These are phyloP conservation scores for Eupithecia dodoneata DNA, from an alignment of 2,888 invertebrate species.

Conservation along the genomic window DNA sequence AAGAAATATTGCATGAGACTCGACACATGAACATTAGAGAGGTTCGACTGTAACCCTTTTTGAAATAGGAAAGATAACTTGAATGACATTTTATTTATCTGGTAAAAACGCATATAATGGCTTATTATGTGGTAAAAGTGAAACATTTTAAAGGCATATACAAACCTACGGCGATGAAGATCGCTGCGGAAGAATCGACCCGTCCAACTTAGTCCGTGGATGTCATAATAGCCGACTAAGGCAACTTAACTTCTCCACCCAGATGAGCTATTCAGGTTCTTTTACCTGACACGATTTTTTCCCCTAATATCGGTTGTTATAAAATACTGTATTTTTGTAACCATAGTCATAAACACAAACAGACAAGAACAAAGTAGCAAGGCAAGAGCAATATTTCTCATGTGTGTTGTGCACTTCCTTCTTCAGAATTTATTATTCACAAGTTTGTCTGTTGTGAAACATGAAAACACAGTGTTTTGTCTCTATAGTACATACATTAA, in stretches of 20 bases:
- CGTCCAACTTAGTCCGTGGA: too few relatives aligned
- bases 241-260: too few relatives aligned
- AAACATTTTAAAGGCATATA: not conserved
- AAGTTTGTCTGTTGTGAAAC: not conserved
- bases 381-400: not conserved
- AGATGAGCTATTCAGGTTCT: too few relatives aligned
- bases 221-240: too few relatives aligned
- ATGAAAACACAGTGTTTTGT: not conserved
- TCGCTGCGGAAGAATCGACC: too few relatives aligned
- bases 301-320: too few relatives aligned
- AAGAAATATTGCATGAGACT: constrained; percentile 30
- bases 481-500: not conserved
- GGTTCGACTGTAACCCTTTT: not conserved
- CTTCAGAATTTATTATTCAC: constrained; percentile 1
- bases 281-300: too few relatives aligned
- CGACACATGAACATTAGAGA: not conserved
- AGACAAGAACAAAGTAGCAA: not conserved
- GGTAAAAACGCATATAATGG: too few relatives aligned
- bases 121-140: not conserved
- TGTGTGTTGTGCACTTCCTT: not conserved
- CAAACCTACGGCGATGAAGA: not conserved
- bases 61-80: not conserved
- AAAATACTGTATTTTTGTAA: not conserved
- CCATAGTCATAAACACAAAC: not conserved
- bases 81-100: not conserved